A percentile compares a stretch with the other conserved stretches of the same genome.
Evolutionary conservation across 2,113 vertebrate species (phyloP).

Genomic region (Amphilophus citrinellus): DNA sequence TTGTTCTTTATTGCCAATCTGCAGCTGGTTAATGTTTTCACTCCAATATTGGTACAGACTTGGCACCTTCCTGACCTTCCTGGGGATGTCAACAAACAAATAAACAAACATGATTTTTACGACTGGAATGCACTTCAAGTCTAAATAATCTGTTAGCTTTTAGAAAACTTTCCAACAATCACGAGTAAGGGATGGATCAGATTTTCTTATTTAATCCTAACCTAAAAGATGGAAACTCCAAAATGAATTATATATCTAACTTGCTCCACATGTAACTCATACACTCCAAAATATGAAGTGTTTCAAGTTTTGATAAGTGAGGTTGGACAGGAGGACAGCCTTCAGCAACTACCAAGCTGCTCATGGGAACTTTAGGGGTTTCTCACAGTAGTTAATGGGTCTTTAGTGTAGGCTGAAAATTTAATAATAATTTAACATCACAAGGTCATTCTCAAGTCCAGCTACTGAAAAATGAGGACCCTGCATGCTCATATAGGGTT

Average conservation of each 20-base stretch:
- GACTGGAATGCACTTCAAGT: neutral
- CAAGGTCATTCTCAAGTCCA: no score
- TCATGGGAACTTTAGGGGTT: conserved; percentile 81
- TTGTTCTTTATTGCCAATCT: neutral
- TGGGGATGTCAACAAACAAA: no score
- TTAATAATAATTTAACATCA: neutral
- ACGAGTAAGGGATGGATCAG: neutral
- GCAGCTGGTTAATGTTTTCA: no score
- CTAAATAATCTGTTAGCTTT: neutral
- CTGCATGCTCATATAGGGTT: neutral
- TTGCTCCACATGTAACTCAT: neutral
- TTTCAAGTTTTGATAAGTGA: conserved; percentile 87
- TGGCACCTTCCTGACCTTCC: no score
- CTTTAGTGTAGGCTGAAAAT: neutral
- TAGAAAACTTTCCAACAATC: neutral
- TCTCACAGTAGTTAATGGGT: conserved; percentile 71
- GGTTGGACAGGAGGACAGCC: conserved; percentile 88
- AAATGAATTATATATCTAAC: neutral
- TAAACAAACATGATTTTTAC: neutral
- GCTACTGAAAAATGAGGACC: neutral
- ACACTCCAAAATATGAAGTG: neutral
- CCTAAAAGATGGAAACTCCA: neutral
- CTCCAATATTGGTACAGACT: no score
- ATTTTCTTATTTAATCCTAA: neutral
- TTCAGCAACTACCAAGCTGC: conserved; percentile 84